These are phyloP conservation scores for Pemphigus obesinymphae DNA, from an alignment of 1,140 invertebrate species.

Conservation along the genomic window DNA sequence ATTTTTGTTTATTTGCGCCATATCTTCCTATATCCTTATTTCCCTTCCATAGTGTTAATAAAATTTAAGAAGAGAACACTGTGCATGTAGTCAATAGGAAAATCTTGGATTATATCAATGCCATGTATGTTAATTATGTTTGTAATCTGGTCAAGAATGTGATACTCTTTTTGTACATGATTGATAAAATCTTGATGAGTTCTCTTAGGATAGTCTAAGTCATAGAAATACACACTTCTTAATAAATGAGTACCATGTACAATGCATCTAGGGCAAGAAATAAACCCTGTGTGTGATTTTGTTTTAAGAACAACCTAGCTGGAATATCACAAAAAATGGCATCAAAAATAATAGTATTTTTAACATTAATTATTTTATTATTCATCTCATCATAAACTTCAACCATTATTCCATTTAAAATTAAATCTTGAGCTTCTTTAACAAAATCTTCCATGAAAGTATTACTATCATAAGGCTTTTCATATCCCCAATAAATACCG, in stretches of 20 bases:
- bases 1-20: not conserved
- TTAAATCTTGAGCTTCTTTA: not conserved
- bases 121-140: not conserved
- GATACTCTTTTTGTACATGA: not conserved
- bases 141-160: not conserved
- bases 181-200: not conserved
- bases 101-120: not conserved
- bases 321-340: not conserved
- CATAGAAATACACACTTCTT: not conserved
- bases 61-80: not conserved
- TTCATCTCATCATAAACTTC: not conserved
- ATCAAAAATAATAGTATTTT: not conserved
- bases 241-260: not conserved
- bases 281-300: not conserved
- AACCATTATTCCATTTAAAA: not conserved
- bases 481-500: not conserved
- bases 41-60: not conserved
- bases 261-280: not conserved
- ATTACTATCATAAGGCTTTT: not conserved
- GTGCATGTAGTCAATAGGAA: constrained; percentile 19
- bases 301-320: not conserved
- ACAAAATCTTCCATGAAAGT: not conserved
- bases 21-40: not conserved
- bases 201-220: not conserved
- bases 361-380: not conserved